These are phyloP conservation scores for Coelopa pilipes DNA, from an alignment of 2,888 invertebrate genomes.

Conservation along the genomic window DNA sequence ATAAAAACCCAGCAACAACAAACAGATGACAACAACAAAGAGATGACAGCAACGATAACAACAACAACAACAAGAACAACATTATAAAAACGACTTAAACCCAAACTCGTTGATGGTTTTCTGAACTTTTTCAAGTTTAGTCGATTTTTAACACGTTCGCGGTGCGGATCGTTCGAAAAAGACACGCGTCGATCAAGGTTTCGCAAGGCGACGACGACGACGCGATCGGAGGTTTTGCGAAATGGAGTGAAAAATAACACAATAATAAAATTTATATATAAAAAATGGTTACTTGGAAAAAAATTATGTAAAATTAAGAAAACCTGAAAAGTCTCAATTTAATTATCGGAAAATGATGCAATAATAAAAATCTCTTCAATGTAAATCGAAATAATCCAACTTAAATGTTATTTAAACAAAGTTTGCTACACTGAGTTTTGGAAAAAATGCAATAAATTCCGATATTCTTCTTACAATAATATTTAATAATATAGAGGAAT, in stretches of 20 bases:
- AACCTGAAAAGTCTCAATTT: background rate
- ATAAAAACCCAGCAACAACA: background rate
- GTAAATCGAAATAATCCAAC: too few species aligned
- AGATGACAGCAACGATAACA: background rate
- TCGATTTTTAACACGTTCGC: slow-evolving; percentile 29
- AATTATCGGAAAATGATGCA: slow-evolving; percentile 25
- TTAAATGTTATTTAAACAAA: too few species aligned
- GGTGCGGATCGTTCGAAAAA: slow-evolving; percentile 17
- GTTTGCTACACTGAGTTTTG: too few species aligned
- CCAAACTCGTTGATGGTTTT: slow-evolving; percentile 20
- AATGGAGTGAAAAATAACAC: background rate
- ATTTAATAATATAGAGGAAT: too few species aligned
- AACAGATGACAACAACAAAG: background rate
- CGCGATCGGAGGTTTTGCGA: background rate
- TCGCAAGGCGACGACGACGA: background rate
- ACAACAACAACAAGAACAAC: slow-evolving; percentile 4
- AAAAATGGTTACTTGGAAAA: slow-evolving; percentile 14
- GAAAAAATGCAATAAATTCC: too few species aligned
- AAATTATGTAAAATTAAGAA: slow-evolving; percentile 15
- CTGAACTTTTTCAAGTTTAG: slow-evolving; percentile 31
- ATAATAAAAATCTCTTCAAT: too few species aligned
- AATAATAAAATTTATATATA: slow-evolving; percentile 2
- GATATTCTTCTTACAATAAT: too few species aligned
- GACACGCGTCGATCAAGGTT: too few species aligned
- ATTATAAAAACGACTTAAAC: background rate